A percentile compares a stretch with the other conserved stretches of the same genome.
Conservation (phyloP, 2,797 vertebrate species). For the Cuculus canorus region DNA sequence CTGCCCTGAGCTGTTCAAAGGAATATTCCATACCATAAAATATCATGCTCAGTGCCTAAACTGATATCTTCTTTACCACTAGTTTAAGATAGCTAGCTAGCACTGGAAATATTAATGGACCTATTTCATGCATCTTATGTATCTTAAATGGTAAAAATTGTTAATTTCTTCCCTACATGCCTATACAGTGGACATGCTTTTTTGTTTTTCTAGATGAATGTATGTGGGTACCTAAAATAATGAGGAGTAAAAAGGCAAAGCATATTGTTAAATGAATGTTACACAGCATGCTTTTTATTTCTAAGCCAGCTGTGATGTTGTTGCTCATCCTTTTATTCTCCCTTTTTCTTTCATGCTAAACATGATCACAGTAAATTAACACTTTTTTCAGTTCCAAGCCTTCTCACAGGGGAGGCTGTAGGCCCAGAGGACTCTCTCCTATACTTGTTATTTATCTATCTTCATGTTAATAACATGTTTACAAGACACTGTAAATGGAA, state of each 20-base stretch:
- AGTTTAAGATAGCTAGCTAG: background rate
- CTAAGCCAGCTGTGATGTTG: background rate
- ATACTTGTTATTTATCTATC: background rate
- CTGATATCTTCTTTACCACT: background rate
- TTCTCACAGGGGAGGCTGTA: background rate
- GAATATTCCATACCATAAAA: no score
- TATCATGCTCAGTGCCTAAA: no score
- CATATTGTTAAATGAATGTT: background rate
- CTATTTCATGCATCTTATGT: background rate
- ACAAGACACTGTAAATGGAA: accelerated
- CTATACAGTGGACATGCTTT: background rate
- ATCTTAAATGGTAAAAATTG: background rate
- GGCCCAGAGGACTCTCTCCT: background rate
- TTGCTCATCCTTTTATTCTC: background rate
- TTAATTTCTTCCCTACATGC: background rate
- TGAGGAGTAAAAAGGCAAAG: background rate
- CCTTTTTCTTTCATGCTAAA: background rate
- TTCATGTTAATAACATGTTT: background rate
- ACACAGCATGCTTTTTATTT: background rate
- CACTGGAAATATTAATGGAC: background rate
- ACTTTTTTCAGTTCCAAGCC: background rate
- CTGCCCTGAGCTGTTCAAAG: no score
- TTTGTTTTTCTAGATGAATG: background rate
- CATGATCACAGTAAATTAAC: background rate
- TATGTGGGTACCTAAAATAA: background rate